A percentile compares a stretch with the other conserved stretches of the same genome.
Evolutionary conservation across 2,113 vertebrate genomes (phyloP).

Genomic region (Brienomyrus brachyistius): DNA sequence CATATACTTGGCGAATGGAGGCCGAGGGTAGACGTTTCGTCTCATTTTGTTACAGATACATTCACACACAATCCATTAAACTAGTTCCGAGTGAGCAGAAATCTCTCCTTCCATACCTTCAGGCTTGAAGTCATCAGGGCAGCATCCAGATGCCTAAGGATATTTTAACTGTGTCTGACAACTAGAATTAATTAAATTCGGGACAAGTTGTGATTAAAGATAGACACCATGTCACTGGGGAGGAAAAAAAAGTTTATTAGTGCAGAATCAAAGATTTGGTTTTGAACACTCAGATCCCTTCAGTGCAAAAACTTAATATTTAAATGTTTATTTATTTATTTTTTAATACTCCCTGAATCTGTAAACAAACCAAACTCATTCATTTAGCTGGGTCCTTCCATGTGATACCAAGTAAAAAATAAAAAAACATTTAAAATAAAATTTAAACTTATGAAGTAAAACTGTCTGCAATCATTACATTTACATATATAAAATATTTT

Average conservation of each 20-base stretch:
- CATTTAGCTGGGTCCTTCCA: not conserved
- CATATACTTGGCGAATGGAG: not conserved
- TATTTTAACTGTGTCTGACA: not conserved
- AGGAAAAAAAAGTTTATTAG: constrained; percentile 46
- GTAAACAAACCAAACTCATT: constrained; percentile 19
- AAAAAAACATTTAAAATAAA: not conserved
- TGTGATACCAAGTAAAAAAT: constrained; percentile 4
- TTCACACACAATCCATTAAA: not conserved
- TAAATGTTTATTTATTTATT: constrained; percentile 11
- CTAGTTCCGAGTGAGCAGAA: not conserved
- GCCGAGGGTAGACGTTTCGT: not conserved
- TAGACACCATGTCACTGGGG: constrained; percentile 16
- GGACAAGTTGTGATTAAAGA: constrained; percentile 4
- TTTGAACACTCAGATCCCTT: constrained; percentile 40
- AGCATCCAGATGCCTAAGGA: not conserved
- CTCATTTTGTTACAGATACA: not conserved
- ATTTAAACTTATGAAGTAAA: not conserved
- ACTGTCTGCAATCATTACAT: constrained; percentile 1
- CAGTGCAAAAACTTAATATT: constrained; percentile 47
- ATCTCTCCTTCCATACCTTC: not conserved
- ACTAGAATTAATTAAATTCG: not conserved
- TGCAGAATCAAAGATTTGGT: constrained; percentile 39
- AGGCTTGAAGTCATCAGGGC: not conserved
- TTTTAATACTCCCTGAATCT: constrained; percentile 14
- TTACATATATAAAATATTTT: not conserved